Conservation (phyloP, 1,140 invertebrate genomes). For the Galendromus occidentalis region DNA sequence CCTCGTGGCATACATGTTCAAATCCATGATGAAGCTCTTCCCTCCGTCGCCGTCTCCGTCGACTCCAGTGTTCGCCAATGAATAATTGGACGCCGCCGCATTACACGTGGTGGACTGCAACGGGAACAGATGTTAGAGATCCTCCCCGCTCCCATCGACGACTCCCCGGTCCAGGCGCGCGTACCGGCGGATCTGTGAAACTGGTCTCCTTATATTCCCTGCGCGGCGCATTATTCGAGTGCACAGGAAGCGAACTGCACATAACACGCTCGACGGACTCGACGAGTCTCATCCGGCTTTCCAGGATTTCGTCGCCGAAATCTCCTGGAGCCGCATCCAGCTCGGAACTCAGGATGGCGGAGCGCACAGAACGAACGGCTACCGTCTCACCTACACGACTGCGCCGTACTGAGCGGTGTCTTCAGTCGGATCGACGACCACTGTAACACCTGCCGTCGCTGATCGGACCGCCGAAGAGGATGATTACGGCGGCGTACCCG, state of each 20-base stretch:
- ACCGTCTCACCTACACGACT: no score
- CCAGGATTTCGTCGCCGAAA: background rate
- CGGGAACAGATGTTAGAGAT: background rate
- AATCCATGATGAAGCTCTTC: background rate
- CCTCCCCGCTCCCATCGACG: background rate
- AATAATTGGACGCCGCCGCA: background rate
- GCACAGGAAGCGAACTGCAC: background rate
- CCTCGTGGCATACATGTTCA: slow-evolving; percentile 8
- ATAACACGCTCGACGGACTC: slow-evolving; percentile 1
- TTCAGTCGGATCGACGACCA: no score
- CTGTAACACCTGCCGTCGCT: no score
- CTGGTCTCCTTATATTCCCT: slow-evolving; percentile 7
- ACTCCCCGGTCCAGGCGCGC: background rate
- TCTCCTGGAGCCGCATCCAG: no score
- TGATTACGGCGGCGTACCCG: no score
- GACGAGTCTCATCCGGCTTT: background rate
- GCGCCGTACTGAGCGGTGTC: no score
- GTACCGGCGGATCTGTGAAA: background rate
- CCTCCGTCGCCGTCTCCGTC: background rate
- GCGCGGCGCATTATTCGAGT: background rate
- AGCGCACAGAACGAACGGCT: no score
- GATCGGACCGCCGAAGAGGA: no score
- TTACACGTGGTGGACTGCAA: background rate
- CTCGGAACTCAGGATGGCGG: no score
- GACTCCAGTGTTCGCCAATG: background rate